Conservation (phyloP, 1,140 invertebrate genomes). For the Chymomyza costata region DNA sequence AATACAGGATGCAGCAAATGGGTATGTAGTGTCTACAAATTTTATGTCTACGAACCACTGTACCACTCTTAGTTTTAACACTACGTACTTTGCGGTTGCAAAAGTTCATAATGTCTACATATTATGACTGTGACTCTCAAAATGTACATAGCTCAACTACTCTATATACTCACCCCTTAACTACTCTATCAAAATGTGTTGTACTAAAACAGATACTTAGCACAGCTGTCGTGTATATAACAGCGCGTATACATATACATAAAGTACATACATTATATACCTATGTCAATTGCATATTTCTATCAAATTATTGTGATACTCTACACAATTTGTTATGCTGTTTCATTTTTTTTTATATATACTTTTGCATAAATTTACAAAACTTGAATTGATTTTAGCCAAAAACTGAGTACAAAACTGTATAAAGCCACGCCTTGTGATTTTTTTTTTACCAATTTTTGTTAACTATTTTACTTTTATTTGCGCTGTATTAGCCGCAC, state of each 20-base stretch:
- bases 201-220: too few relatives aligned
- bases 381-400: conserved; percentile 19
- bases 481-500: conserved; percentile 59
- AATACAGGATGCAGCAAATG: conserved; percentile 86
- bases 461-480: conserved; percentile 39
- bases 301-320: conserved; percentile 65
- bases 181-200: too few relatives aligned
- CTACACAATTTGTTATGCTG: conserved; percentile 67
- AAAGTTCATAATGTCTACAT: conserved; percentile 4
- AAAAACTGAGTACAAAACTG: conserved; percentile 15
- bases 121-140: conserved; percentile 1
- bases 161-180: conserved; percentile 35
- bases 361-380: conserved; percentile 29
- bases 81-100: conserved; percentile 28
- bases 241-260: conserved; percentile 14
- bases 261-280: conserved; percentile 31
- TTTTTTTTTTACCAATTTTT: conserved; percentile 28
- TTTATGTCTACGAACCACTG: background rate
- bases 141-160: conserved; percentile 44
- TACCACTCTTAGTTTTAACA: conserved; percentile 22
- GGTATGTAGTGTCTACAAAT: conserved; percentile 79
- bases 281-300: conserved; percentile 40
- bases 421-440: conserved; percentile 32
- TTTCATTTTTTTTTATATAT: conserved; percentile 53
- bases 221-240: conserved; percentile 5